These are phyloP conservation scores for Pteropus rufus DNA, from an alignment of 2,797 vertebrate genomes.

Conservation along the genomic window DNA sequence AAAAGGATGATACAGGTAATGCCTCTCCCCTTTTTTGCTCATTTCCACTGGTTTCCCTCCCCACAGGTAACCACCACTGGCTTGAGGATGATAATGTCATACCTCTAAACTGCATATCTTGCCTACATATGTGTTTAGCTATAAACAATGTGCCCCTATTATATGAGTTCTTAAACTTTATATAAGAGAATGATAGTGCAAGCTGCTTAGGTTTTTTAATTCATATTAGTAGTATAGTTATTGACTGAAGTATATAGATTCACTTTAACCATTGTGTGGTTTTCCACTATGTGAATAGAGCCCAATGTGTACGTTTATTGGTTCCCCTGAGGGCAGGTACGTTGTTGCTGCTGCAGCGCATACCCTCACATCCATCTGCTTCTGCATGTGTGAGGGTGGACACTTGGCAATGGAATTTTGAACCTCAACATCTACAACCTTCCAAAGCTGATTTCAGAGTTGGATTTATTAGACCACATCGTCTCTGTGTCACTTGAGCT, in stretches of 20 bases:
- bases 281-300: neutral
- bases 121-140: neutral
- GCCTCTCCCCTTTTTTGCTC: neutral
- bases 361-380: neutral
- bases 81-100: neutral
- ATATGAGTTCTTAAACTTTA: neutral
- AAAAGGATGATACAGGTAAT: neutral
- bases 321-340: neutral
- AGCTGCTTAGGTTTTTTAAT: neutral
- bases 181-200: neutral
- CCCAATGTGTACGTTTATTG: no score
- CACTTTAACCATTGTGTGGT: neutral
- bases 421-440: neutral
- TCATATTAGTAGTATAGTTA: neutral
- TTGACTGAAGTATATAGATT: neutral
- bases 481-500: neutral
- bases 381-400: neutral
- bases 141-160: neutral
- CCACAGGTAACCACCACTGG: neutral
- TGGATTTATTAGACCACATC: neutral
- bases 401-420: neutral
- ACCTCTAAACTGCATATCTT: neutral
- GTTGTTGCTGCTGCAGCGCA: accelerated
- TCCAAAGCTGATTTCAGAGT: neutral
- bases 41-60: neutral